phyloP scores from a whole-genome alignment of 1,140 invertebrate species.

The Drosophila murphyi region DNA sequence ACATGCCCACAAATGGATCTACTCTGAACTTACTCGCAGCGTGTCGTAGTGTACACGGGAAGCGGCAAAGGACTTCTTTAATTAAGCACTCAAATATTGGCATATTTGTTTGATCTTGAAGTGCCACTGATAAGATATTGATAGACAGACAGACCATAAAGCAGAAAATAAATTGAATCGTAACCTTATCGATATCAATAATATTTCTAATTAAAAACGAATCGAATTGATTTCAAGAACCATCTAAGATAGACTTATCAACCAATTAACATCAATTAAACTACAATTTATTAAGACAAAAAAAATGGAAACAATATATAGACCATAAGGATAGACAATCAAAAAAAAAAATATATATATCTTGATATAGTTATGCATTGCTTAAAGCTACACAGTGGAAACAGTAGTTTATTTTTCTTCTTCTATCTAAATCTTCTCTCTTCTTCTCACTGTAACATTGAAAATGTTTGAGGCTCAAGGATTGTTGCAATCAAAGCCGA shows the following conservation, averaged over 20 bases:
- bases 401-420: constrained; percentile 20
- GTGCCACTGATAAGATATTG: constrained; percentile 31
- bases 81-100: constrained; percentile 9
- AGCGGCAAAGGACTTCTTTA: background rate
- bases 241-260: constrained; percentile 32
- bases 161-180: constrained; percentile 26
- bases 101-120: constrained; percentile 1
- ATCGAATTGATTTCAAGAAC: constrained; percentile 30
- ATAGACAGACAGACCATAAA: background rate
- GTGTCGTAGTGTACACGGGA: background rate
- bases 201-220: constrained; percentile 32
- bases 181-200: constrained; percentile 18
- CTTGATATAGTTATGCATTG: constrained; percentile 28
- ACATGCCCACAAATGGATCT: background rate
- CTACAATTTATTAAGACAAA: constrained; percentile 60
- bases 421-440: constrained; percentile 3
- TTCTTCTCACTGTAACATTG: background rate
- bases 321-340: background rate
- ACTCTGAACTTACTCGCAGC: background rate
- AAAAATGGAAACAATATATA: constrained; percentile 35
- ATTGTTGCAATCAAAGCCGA: constrained; percentile 17
- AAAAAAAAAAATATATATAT: constrained; percentile 12
- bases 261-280: constrained; percentile 66
- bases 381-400: constrained; percentile 12
- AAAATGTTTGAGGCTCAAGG: background rate